phyloP scores from a whole-genome alignment of 2,888 invertebrate species.

The Argyresthia albistria region DNA sequence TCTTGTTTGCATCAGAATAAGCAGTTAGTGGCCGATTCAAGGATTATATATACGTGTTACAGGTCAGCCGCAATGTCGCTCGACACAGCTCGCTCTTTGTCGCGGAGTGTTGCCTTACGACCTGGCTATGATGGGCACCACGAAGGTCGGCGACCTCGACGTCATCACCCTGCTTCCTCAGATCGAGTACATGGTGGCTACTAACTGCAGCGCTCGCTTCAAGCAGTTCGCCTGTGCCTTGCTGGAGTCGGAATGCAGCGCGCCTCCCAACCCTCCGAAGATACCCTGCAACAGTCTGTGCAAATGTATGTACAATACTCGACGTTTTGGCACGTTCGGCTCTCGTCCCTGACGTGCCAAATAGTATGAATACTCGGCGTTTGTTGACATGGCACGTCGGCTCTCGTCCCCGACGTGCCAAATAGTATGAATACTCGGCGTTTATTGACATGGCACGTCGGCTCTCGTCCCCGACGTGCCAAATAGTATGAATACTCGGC shows the following conservation, averaged over 20 bases:
- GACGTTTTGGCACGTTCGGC: too few relatives aligned
- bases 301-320: slow-evolving; percentile 60
- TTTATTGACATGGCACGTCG: too few relatives aligned
- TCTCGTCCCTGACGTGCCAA: too few relatives aligned
- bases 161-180: slow-evolving; percentile 59
- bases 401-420: too few relatives aligned
- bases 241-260: slow-evolving; percentile 78
- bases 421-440: too few relatives aligned
- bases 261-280: slow-evolving; percentile 68
- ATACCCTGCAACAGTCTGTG: slow-evolving; percentile 77
- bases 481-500: too few relatives aligned
- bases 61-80: slow-evolving; percentile 49
- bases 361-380: too few relatives aligned
- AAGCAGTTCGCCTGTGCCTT: slow-evolving; percentile 75
- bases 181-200: slow-evolving; percentile 72
- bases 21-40: too few relatives aligned
- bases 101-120: slow-evolving; percentile 79
- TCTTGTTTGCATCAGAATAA: too few relatives aligned
- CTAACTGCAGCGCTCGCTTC: slow-evolving; percentile 75
- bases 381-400: too few relatives aligned
- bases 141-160: slow-evolving; percentile 38
- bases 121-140: slow-evolving; percentile 65
- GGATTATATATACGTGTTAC: too few relatives aligned
- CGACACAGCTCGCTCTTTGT: slow-evolving; percentile 65
- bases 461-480: too few relatives aligned